Percentiles rank a stretch among this genome's conserved stretches.
phyloP scores from a whole-genome alignment of 1,140 invertebrate genomes.

The Capitella teleta region DNA sequence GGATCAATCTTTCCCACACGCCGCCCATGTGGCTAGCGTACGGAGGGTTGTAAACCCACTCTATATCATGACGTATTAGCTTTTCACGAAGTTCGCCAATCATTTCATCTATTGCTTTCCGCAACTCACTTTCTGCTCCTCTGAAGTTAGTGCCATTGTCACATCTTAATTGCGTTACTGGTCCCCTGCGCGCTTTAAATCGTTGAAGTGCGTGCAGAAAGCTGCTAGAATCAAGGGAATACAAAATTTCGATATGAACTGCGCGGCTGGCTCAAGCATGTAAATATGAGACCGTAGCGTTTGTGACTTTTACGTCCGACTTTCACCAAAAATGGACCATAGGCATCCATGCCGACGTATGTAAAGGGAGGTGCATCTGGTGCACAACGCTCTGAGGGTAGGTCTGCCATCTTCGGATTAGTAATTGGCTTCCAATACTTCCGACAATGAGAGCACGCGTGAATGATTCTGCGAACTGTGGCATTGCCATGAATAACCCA shows the following conservation, averaged over 20 bases:
- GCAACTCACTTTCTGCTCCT: background rate
- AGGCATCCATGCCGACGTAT: background rate
- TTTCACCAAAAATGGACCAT: background rate
- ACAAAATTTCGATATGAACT: background rate
- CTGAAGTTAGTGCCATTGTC: too few relatives aligned
- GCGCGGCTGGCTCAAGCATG: background rate
- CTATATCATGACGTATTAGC: background rate
- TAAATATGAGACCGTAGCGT: too few relatives aligned
- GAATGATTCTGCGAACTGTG: too few relatives aligned
- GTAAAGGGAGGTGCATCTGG: too few relatives aligned
- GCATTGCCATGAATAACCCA: background rate
- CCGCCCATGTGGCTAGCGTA: constrained; percentile 13
- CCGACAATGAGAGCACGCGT: background rate
- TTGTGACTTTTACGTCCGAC: background rate
- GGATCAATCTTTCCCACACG: constrained; percentile 13
- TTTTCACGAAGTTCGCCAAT: background rate
- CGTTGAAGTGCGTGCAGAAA: background rate
- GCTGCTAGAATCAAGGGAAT: background rate
- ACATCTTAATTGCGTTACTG: background rate
- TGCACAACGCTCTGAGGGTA: background rate
- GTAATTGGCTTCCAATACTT: too few relatives aligned
- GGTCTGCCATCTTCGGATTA: too few relatives aligned
- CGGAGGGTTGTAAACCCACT: constrained; percentile 8
- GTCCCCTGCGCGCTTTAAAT: background rate
- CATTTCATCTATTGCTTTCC: background rate